phyloP scores from a whole-genome alignment of 2,113 vertebrate species.

The Chrysochloris asiatica region DNA sequence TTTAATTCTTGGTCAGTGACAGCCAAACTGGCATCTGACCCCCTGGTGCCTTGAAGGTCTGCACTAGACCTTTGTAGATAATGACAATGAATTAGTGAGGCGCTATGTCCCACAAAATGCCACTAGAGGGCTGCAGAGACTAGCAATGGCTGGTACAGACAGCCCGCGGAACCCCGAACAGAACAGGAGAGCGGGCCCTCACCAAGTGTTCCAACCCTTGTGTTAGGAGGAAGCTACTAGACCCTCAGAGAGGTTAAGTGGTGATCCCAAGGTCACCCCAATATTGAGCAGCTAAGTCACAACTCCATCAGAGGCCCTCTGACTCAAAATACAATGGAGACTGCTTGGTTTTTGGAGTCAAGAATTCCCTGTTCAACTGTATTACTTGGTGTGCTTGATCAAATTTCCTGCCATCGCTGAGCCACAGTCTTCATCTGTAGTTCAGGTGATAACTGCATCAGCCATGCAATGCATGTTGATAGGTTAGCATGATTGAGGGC shows the following conservation, averaged over 20 bases:
- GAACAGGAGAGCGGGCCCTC: rapidly evolving
- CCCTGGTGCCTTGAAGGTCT: background rate
- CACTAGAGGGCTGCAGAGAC: constrained; percentile 77
- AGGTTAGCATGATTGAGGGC: background rate
- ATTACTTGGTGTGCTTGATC: background rate
- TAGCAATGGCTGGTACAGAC: background rate
- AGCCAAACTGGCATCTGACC: background rate
- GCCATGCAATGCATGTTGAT: rapidly evolving
- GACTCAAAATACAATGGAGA: background rate
- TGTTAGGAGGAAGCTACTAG: background rate
- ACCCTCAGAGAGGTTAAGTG: background rate
- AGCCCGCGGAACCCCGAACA: background rate
- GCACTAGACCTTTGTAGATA: background rate
- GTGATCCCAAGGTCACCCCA: background rate
- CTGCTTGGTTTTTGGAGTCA: background rate
- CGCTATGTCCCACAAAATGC: background rate
- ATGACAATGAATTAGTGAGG: background rate
- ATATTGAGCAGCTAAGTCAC: background rate
- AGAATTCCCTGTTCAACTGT: background rate
- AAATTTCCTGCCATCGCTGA: background rate
- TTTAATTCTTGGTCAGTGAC: background rate
- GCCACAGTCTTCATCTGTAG: background rate
- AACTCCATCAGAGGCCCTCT: background rate
- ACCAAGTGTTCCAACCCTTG: background rate
- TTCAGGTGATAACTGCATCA: background rate